phyloP scores from a whole-genome alignment of 2,113 vertebrate species.

The Rhinopomastus cyanomelas region DNA sequence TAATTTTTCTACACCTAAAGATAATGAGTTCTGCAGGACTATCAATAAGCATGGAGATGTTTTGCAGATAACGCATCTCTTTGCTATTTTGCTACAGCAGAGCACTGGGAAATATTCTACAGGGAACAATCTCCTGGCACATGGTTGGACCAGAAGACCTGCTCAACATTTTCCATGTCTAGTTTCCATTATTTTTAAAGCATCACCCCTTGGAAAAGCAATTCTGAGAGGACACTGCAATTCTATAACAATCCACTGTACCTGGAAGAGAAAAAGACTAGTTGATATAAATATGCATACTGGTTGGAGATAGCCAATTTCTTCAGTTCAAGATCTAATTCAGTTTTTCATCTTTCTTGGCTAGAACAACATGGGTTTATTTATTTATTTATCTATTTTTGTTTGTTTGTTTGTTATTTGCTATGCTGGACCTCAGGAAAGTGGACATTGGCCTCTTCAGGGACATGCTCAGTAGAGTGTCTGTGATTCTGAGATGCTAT shows the following conservation, averaged over 20 bases:
- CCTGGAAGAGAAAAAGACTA: neutral
- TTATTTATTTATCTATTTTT: neutral
- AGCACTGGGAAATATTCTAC: constrained; percentile 26
- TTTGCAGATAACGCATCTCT: constrained; percentile 38
- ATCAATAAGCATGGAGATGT: neutral
- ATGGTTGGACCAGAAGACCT: constrained; percentile 35
- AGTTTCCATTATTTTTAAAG: constrained; percentile 48
- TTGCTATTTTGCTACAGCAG: neutral
- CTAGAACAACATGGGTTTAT: neutral
- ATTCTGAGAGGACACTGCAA: neutral
- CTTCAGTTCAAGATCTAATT: neutral
- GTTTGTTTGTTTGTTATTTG: too few relatives aligned
- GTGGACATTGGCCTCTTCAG: too few relatives aligned
- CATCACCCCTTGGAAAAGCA: constrained; percentile 25
- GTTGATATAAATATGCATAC: neutral
- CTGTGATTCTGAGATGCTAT: too few relatives aligned
- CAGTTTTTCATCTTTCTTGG: neutral
- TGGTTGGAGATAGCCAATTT: neutral
- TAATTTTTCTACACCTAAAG: neutral
- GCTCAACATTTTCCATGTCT: constrained; percentile 27
- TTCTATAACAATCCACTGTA: constrained; percentile 7
- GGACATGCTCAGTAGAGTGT: too few relatives aligned
- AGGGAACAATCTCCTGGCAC: constrained; percentile 48
- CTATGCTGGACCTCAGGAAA: too few relatives aligned
- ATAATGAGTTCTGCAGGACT: constrained; percentile 30